Evolutionary conservation across 2,113 vertebrate species (phyloP).

Genomic region (Scomber japonicus): DNA sequence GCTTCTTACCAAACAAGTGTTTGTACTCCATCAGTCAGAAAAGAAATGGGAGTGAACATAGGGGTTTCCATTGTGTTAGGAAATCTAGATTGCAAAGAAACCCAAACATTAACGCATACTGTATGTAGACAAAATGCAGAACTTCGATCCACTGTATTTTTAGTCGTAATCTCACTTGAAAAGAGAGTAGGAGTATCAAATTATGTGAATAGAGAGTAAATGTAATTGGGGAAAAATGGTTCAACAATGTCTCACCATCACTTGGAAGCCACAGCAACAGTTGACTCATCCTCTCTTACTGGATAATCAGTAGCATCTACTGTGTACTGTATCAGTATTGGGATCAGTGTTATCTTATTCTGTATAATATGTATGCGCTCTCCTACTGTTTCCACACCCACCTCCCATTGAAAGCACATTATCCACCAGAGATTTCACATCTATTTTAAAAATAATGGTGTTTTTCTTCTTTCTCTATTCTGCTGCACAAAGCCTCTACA

Average conservation of each 20-base stretch:
- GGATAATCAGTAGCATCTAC: conserved; percentile 76
- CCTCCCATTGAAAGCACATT: conserved; percentile 79
- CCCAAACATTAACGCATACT: conserved; percentile 52
- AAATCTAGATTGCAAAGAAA: conserved; percentile 62
- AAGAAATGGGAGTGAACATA: conserved; percentile 51
- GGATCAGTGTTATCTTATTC: conserved; percentile 77
- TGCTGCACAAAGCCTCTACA: conserved; percentile 68
- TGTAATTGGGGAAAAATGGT: conserved; percentile 61
- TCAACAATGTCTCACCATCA: conserved; percentile 65
- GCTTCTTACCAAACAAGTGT: conserved; percentile 65
- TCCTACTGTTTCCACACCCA: conserved; percentile 80
- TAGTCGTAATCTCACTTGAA: conserved; percentile 81
- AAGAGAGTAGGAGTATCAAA: conserved; percentile 65
- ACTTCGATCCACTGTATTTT: conserved; percentile 78
- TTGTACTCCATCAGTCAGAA: conserved; percentile 57
- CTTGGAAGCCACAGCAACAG: conserved; percentile 71
- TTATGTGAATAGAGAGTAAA: conserved; percentile 68
- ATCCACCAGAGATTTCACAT: conserved; percentile 82
- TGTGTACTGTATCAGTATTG: conserved; percentile 72
- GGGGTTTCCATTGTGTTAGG: conserved; percentile 61
- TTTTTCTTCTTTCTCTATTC: conserved; percentile 76
- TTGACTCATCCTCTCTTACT: conserved; percentile 79
- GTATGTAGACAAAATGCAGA: conserved; percentile 61
- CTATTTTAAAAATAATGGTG: conserved; percentile 81
- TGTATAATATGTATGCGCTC: conserved; percentile 71